Percentiles rank a stretch among this genome's conserved stretches.
These are phyloP conservation scores for Nanorana parkeri DNA, from an alignment of 2,113 vertebrate species.

Conservation along the genomic window DNA sequence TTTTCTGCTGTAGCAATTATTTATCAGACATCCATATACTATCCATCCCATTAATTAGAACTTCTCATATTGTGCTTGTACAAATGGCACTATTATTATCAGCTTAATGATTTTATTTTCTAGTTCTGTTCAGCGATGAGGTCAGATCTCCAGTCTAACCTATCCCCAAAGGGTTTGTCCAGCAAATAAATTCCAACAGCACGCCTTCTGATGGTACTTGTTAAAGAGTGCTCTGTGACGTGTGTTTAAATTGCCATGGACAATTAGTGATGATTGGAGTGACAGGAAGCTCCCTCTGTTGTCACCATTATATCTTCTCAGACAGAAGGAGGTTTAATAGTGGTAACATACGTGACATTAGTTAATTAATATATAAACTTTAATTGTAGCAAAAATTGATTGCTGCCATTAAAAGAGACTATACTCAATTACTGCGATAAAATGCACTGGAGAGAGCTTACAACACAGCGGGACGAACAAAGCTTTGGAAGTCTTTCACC, in stretches of 20 bases:
- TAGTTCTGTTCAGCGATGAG: background rate
- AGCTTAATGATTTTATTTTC: background rate
- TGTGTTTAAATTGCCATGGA: background rate
- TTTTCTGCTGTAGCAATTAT: too few relatives aligned
- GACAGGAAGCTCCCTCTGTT: background rate
- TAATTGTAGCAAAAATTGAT: constrained; percentile 6
- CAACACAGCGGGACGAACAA: background rate
- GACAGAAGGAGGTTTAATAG: background rate
- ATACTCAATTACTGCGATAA: background rate
- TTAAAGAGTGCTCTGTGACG: background rate
- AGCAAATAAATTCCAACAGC: background rate
- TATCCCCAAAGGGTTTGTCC: background rate
- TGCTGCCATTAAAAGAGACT: background rate
- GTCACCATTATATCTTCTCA: background rate
- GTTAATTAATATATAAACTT: constrained; percentile 2
- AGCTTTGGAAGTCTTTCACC: background rate
- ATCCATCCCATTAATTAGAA: too few relatives aligned
- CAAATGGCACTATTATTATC: background rate
- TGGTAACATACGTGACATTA: background rate
- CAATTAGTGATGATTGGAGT: background rate
- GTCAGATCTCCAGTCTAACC: background rate
- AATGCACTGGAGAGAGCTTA: background rate
- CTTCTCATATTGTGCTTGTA: too few relatives aligned
- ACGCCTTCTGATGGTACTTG: background rate
- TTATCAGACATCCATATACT: too few relatives aligned